Base-by-base conservation (phyloP, 2,888 invertebrate genomes). In the Platypus cylindrus region DNA sequence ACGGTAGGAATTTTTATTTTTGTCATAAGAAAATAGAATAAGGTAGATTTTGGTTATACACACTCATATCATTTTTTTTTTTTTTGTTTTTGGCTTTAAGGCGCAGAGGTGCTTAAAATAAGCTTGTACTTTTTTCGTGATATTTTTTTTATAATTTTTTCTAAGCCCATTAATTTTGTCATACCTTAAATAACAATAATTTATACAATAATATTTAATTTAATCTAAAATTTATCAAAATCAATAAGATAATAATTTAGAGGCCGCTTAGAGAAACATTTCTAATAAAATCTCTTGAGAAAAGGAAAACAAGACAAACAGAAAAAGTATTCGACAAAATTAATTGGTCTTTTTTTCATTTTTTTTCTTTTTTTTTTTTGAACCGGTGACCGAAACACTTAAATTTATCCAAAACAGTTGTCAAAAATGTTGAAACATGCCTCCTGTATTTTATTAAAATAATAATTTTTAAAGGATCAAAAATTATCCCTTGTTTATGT, bases 71-170 rank as follows among this genome's bases (percentile, higher is more conserved):
- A 62, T 61, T 60, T 27, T 14, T 11, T 27, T 27, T 27, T 27
- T 27, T 8, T 11, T 27, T 27, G 58, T 37, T 57, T 58, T 60
- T 64, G 59, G 56, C 62, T 65, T 71, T 74, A 74, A 74, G 74
- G 74, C 74, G 74, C 74, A 72, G 72, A 73, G 73, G 73, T 73
- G 73, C 73, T 73, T 67, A 68, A 71, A 73, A 70, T 70, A 73
- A 73, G 72, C 73, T 74, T 74, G 73, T 73, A 73, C 73, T 73
- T 71, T 71, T 71, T 65, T 70, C 67, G 65, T 70, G 70, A 70
- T 70, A 69, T 67, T 58, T 64, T 54, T 55, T 49, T 54, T 58
- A 51, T 57, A 51, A 31, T 34, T 34, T 40, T 37, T 58, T 62
- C 63, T 65, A 13, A 25, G 30, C 28, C 34, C 31, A 25, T 29